Base-by-base conservation (phyloP, 2,797 vertebrate genomes). In the Echiichthys vipera region DNA sequence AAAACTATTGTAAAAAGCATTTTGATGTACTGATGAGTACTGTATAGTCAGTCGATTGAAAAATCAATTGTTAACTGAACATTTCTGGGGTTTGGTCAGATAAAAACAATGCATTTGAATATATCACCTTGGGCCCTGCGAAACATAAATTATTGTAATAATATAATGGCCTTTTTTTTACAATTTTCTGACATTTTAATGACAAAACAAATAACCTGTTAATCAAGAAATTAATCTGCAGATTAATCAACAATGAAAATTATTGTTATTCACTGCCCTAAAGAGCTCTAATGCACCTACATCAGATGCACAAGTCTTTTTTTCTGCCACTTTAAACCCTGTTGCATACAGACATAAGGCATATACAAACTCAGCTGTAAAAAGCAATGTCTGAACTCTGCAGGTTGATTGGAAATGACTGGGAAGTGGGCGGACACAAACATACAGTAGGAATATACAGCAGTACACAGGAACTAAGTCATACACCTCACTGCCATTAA, bases 341-440 rank as follows among this genome's bases (percentile, higher is more conserved):
- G 17, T 27, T 22, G 57, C 7, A 22, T 14, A 5, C 13, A 36
- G 34, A 3, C 13, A 24, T 32, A 14, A 11, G n/a, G n/a, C n/a
- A 66, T 20, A 63, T 18, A 46, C 12, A 70, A 36, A 62, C 22
- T 54, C 34, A 45, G 37, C 47, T 59, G 18, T 45, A 37, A 39
- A 9, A 57, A 45, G 11, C 20, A 43, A 12, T 13, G 32, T 27
- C 24, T 29, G 8, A 24, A 25, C 3, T 53, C 11, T 25, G 12
- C 24, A 47, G 40, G 15, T 57, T 54, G 50, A 49, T 18, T 42
- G 20, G 18, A 65, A 27, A 7, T n/a, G n/a, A n/a, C n/a, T n/a
- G n/a, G n/a, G n/a, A n/a, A n/a, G n/a, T n/a, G 43, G 22, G 10
- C 22, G 14, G 14, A 54, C 30, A 45, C 3, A n/a, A 51, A 17